Evolutionary conservation across 2,797 vertebrate species (phyloP).

Genomic region (Notolabrus celidotus): DNA sequence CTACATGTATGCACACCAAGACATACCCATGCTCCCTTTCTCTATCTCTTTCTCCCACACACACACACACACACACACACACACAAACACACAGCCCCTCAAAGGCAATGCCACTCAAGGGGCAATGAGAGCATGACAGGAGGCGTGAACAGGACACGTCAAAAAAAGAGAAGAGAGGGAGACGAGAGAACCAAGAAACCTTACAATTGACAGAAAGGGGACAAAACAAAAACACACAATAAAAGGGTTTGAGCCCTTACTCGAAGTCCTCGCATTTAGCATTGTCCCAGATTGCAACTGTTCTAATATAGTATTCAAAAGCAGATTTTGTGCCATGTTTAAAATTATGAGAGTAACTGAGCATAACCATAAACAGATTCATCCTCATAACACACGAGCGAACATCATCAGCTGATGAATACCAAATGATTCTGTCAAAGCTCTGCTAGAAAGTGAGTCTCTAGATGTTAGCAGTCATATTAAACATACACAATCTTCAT

Average conservation of each 20-base stretch:
- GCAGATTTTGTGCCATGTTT: background rate
- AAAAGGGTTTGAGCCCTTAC: constrained; percentile 8
- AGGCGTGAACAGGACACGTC: constrained; percentile 24
- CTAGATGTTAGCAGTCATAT: no score
- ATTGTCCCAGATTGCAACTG: constrained; percentile 10
- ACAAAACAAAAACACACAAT: constrained; percentile 2
- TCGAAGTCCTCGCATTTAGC: constrained; percentile 1
- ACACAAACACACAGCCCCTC: constrained; percentile 15
- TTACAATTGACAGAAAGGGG: constrained; percentile 15
- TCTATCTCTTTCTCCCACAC: background rate
- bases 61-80: background rate
- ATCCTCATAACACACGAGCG: background rate
- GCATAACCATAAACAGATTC: background rate
- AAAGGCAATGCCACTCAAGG: constrained; percentile 37
- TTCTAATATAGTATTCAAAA: background rate
- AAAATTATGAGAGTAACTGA: constrained; percentile 12
- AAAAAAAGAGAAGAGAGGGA: constrained; percentile 2
- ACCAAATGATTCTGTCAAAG: no score
- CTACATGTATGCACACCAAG: background rate
- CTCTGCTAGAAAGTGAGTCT: no score
- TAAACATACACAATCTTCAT: no score
- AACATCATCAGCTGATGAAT: no score
- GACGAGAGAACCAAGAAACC: background rate
- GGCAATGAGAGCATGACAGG: constrained; percentile 27
- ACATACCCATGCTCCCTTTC: background rate